Conservation (phyloP, 2,888 invertebrate species). For the Achlya flavicornis region DNA sequence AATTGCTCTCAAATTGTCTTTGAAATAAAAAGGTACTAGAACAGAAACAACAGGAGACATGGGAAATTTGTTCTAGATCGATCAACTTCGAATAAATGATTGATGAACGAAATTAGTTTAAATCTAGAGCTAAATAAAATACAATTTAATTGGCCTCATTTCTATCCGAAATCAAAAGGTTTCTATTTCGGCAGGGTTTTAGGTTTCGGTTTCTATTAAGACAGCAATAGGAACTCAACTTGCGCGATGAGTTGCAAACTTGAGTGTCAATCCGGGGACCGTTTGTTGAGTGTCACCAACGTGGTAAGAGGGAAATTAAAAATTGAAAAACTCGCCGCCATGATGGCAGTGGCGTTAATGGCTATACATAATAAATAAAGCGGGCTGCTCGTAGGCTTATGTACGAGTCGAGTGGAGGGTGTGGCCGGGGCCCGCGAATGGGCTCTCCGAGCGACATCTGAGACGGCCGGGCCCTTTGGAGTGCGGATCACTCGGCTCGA, state of each 20-base stretch:
- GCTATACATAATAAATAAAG: slow-evolving; percentile 84
- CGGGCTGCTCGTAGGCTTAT: slow-evolving; percentile 79
- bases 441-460: slow-evolving; percentile 81
- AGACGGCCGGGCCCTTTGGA: slow-evolving; percentile 79
- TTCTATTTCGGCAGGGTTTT: no score
- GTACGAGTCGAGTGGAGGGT: slow-evolving; percentile 81
- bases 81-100: not conserved
- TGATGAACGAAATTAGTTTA: slow-evolving; percentile 7
- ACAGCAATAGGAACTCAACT: slow-evolving; percentile 31
- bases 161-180: slow-evolving; percentile 28
- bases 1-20: not conserved
- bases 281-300: slow-evolving; percentile 65
- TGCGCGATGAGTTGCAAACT: slow-evolving; percentile 65
- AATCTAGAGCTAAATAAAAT: slow-evolving; percentile 17
- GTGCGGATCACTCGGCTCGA: slow-evolving; percentile 73
- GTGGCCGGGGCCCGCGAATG: slow-evolving; percentile 80
- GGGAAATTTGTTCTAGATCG: not conserved
- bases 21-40: not conserved
- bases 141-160: slow-evolving; percentile 26
- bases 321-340: slow-evolving; percentile 82
- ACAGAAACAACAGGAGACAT: slow-evolving; percentile 6
- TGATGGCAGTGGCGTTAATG: slow-evolving; percentile 81
- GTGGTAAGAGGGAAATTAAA: slow-evolving; percentile 79
- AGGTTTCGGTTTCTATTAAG: no score
- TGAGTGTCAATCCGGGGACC: slow-evolving; percentile 72